Conservation (phyloP, 2,888 invertebrate genomes). For the Hetaerina titia region DNA sequence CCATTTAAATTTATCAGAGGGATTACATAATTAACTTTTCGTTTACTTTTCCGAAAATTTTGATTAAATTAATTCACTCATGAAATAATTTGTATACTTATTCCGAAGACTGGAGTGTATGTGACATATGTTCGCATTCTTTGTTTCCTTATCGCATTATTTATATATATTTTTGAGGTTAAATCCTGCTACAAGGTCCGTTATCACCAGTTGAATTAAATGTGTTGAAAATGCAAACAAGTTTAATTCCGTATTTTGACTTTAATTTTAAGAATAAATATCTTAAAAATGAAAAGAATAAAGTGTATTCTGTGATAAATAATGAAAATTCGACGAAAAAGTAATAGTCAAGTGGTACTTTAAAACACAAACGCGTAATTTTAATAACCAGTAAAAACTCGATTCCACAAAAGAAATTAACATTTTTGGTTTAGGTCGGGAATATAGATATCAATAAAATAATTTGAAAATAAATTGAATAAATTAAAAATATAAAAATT, state of each 20-base stretch:
- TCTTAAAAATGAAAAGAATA: not conserved
- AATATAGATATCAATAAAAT: too few relatives aligned
- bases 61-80: not conserved
- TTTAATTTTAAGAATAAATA: not conserved
- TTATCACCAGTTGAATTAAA: not conserved
- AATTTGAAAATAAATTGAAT: too few relatives aligned
- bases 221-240: not conserved
- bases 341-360: too few relatives aligned
- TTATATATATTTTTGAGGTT: not conserved
- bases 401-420: too few relatives aligned
- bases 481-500: too few relatives aligned
- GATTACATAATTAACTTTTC: too few relatives aligned
- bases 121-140: not conserved
- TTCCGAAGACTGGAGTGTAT: not conserved
- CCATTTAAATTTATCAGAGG: too few relatives aligned
- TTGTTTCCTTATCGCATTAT: not conserved
- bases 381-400: too few relatives aligned
- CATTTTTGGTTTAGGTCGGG: too few relatives aligned
- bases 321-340: not conserved
- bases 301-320: not conserved
- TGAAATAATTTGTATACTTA: not conserved
- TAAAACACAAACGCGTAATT: too few relatives aligned
- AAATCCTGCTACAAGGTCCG: not conserved
- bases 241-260: not conserved
- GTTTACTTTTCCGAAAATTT: too few relatives aligned